A percentile compares a stretch with the other conserved stretches of the same genome.
Evolutionary conservation across 1,140 invertebrate species (phyloP).

Genomic region (Plectus sambesii): DNA sequence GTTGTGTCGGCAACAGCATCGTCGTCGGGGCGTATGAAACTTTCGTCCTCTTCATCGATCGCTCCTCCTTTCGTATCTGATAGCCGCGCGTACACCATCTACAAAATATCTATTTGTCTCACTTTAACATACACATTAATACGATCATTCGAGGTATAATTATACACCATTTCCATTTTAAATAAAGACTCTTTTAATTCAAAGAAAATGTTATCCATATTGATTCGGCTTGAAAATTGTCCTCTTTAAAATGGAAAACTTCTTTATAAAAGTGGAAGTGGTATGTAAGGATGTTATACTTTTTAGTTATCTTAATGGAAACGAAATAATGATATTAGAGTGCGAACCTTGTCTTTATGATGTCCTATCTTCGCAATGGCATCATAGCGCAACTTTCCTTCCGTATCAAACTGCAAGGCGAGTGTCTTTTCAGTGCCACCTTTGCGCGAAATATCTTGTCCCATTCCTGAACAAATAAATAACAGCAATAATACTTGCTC

Average conservation of each 20-base stretch:
- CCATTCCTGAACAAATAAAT: slow-evolving; percentile 27
- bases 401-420: slow-evolving; percentile 78
- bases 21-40: slow-evolving; percentile 67
- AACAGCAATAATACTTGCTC: too few species aligned
- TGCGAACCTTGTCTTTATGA: slow-evolving; percentile 73
- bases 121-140: slow-evolving; percentile 2
- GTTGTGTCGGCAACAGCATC: slow-evolving; percentile 73
- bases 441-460: slow-evolving; percentile 52
- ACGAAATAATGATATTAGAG: slow-evolving; percentile 5
- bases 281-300: too few species aligned
- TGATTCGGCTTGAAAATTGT: too few species aligned
- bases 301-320: too few species aligned
- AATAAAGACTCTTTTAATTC: too few species aligned
- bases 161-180: too few species aligned
- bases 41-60: slow-evolving; percentile 74
- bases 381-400: slow-evolving; percentile 86
- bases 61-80: slow-evolving; percentile 83
- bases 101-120: slow-evolving; percentile 25
- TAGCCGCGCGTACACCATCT: slow-evolving; percentile 89
- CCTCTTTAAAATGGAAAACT: too few species aligned
- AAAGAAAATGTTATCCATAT: too few species aligned
- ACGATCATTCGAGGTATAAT: too few species aligned
- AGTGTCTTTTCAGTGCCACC: slow-evolving; percentile 67
- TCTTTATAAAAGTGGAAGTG: too few species aligned
- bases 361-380: slow-evolving; percentile 86